These are phyloP conservation scores for Alouatta palliata DNA, from an alignment of 2,113 vertebrate species.

Conservation along the genomic window DNA sequence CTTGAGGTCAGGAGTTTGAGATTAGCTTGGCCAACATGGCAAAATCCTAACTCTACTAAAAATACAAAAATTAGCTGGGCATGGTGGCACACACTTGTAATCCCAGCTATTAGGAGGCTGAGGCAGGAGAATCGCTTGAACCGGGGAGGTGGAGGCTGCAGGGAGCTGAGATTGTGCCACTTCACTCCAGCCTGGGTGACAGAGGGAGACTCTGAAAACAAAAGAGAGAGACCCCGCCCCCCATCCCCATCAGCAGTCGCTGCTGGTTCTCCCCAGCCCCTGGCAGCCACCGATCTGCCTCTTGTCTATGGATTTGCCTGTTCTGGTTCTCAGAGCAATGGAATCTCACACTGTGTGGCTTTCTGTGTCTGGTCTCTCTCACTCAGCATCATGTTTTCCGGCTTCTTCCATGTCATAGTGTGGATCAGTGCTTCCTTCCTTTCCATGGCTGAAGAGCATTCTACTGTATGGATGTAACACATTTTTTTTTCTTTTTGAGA, in stretches of 20 bases:
- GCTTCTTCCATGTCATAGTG: neutral
- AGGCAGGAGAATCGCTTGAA: no score
- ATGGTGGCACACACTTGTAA: no score
- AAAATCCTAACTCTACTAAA: no score
- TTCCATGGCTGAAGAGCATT: neutral
- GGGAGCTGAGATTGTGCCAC: no score
- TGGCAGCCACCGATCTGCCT: neutral
- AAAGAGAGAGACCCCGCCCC: rapidly evolving
- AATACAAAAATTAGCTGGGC: no score
- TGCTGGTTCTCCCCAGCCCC: neutral
- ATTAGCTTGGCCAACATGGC: no score
- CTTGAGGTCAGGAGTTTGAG: no score
- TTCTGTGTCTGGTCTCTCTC: neutral
- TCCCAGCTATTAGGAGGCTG: no score
- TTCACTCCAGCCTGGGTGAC: no score
- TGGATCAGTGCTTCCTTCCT: neutral
- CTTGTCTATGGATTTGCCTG: neutral
- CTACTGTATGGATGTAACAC: neutral
- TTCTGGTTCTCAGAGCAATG: neutral
- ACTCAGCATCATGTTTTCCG: neutral
- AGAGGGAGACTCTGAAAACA: no score
- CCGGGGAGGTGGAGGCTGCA: no score
- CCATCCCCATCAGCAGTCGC: neutral
- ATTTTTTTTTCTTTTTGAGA: no score
- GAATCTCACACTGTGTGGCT: neutral